Evolutionary conservation across 92 coral and sea anemone genomes (phyloP).

Genomic region (Epizoanthus scotinus): DNA sequence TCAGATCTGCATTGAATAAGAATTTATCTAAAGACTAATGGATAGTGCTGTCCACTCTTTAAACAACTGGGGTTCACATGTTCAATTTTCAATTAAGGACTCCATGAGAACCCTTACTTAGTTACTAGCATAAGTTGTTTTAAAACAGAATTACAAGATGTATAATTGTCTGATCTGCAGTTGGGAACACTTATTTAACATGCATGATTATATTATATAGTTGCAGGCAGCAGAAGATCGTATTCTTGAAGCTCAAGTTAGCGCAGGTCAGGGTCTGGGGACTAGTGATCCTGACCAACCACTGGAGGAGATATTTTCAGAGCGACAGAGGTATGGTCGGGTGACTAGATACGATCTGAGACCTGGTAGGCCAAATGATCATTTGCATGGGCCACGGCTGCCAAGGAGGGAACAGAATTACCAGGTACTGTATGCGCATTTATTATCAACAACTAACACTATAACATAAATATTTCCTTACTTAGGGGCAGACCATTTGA

Average conservation of each 20-base stretch:
- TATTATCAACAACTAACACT: background rate
- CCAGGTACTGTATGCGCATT: background rate
- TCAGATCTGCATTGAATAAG: no score
- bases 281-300: conserved; percentile 40
- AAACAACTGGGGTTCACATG: no score
- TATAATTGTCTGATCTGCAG: no score
- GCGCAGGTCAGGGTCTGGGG: conserved; percentile 49
- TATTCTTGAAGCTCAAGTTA: conserved; percentile 67
- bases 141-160: no score
- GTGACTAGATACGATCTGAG: conserved; percentile 82
- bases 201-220: conserved; percentile 16
- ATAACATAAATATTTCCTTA: no score
- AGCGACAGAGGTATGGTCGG: conserved; percentile 78
- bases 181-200: no score
- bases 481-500: no score
- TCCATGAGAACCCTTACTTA: no score
- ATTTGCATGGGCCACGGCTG: background rate
- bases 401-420: background rate
- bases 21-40: no score
- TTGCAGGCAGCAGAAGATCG: conserved; percentile 86
- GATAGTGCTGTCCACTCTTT: no score
- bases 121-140: no score
- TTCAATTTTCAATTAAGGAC: no score
- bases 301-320: conserved; percentile 75
- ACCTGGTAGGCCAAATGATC: conserved; percentile 37